Evolutionary conservation across 2,113 vertebrate species (phyloP).

Genomic region (Myiozetetes cayanensis): DNA sequence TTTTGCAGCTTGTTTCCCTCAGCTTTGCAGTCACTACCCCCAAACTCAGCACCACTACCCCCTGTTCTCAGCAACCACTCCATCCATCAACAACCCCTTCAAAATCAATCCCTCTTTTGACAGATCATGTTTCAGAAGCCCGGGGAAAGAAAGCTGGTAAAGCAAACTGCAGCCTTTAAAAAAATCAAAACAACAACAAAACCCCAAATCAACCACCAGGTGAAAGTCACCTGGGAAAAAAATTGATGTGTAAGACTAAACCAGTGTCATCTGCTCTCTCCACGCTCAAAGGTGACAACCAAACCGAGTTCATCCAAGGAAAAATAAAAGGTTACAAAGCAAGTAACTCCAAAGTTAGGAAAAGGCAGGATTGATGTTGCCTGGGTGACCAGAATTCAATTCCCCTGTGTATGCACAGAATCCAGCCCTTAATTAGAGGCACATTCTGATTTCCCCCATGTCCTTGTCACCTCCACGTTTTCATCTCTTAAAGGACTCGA

Average conservation of each 20-base stretch:
- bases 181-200: neutral
- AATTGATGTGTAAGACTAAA: neutral
- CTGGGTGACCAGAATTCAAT: neutral
- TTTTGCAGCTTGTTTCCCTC: neutral
- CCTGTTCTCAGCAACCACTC: neutral
- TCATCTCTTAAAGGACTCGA: neutral
- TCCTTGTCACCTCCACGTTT: neutral
- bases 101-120: neutral
- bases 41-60: rapidly evolving
- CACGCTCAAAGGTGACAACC: neutral
- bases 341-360: neutral
- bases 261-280: neutral
- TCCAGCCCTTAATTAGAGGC: neutral
- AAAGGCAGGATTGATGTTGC: neutral
- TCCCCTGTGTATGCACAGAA: rapidly evolving
- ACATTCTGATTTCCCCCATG: rapidly evolving
- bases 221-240: neutral
- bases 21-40: neutral
- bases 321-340: neutral
- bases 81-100: neutral
- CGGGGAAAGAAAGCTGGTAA: neutral
- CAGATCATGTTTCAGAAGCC: neutral
- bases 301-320: neutral
- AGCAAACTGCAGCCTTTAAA: neutral
- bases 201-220: neutral